phyloP scores from a whole-genome alignment of 1,140 invertebrate species.

The Brachionus koreanus region DNA sequence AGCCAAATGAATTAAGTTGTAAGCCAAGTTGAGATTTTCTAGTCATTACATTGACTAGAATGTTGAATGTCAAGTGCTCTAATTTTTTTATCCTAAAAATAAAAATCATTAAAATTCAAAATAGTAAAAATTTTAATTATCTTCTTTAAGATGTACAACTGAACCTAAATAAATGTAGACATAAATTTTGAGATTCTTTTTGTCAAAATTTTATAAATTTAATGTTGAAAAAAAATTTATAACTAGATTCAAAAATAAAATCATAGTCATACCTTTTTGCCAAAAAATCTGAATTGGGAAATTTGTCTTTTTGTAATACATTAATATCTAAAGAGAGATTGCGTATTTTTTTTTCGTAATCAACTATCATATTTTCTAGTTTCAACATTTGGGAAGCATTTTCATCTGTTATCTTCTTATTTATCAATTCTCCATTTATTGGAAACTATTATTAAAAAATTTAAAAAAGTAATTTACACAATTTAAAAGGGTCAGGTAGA shows the following conservation, averaged over 20 bases:
- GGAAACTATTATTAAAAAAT: not conserved
- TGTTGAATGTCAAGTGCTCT: not conserved
- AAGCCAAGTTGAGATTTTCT: not conserved
- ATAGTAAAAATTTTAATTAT: not conserved
- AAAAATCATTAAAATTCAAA: not conserved
- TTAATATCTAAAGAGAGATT: not conserved
- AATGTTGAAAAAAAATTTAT: no score
- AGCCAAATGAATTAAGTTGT: not conserved
- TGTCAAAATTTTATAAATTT: not conserved
- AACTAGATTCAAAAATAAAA: no score
- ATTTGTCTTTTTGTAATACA: not conserved
- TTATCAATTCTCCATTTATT: not conserved
- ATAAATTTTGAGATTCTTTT: no score
- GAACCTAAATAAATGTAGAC: no score
- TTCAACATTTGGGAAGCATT: not conserved
- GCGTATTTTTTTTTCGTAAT: conserved; percentile 17
- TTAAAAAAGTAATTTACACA: not conserved
- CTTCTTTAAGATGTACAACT: no score
- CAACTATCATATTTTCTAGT: not conserved
- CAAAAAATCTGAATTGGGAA: conserved; percentile 9
- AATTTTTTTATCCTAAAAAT: not conserved
- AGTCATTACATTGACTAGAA: not conserved
- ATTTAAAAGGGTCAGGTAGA: no score
- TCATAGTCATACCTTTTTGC: no score
- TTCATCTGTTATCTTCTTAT: not conserved